Conservation (phyloP, 2,888 invertebrate genomes). For the Epistrophella euchroma region DNA sequence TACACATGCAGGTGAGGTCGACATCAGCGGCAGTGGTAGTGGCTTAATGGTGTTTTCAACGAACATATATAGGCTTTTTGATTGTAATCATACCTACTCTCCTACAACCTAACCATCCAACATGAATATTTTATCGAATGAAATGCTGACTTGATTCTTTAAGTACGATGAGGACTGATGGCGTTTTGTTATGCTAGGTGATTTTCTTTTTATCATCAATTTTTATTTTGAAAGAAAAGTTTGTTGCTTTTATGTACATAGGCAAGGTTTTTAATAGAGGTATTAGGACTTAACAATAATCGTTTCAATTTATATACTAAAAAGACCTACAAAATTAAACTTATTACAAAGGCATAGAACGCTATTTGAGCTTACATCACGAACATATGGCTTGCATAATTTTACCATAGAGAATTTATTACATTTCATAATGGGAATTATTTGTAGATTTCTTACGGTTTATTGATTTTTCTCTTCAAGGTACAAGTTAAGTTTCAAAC, state of each 20-base stretch:
- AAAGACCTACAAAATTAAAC: neutral
- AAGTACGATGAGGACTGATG: neutral
- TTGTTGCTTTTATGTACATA: neutral
- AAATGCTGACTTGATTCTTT: constrained; percentile 29
- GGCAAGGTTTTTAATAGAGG: neutral
- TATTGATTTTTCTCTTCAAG: no score
- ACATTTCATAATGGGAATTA: neutral
- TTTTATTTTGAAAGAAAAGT: constrained; percentile 15
- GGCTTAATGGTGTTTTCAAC: constrained; percentile 26
- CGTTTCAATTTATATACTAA: constrained; percentile 36
- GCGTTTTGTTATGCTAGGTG: neutral
- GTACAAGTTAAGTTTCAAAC: no score
- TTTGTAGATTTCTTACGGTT: neutral
- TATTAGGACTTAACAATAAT: constrained; percentile 46
- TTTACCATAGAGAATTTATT: neutral
- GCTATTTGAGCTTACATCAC: neutral
- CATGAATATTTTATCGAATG: constrained; percentile 14
- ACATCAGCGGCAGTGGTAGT: neutral
- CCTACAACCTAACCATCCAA: neutral
- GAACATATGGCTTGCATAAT: neutral
- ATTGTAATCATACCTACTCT: neutral
- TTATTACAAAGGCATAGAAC: neutral
- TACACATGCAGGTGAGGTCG: constrained; percentile 71
- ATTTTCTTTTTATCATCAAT: neutral
- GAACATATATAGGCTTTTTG: neutral